Percentiles rank a stretch among this genome's conserved stretches.
phyloP scores from a whole-genome alignment of 2,888 invertebrate species.

The Apamea epomidion region DNA sequence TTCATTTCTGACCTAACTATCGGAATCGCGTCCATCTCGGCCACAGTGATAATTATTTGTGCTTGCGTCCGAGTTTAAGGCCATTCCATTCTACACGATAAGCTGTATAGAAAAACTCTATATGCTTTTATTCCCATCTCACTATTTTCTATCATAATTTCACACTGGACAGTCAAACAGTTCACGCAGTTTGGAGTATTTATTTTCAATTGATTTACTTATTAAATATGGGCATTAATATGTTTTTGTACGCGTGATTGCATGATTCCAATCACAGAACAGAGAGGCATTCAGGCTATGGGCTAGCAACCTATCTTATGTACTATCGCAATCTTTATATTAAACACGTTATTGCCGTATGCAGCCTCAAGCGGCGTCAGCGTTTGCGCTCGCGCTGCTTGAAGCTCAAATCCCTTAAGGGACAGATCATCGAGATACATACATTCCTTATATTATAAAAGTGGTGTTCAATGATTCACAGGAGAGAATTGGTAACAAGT shows the following conservation, averaged over 20 bases:
- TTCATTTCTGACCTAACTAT: constrained; percentile 87
- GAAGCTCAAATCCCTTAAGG: constrained; percentile 49
- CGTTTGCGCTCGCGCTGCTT: constrained; percentile 37
- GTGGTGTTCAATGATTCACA: constrained; percentile 58
- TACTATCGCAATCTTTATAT: constrained; percentile 58
- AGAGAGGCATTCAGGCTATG: constrained; percentile 69
- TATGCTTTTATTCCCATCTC: constrained; percentile 74
- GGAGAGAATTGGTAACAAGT: constrained; percentile 50
- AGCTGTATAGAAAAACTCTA: constrained; percentile 79
- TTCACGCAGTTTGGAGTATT: constrained; percentile 79
- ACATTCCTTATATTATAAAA: constrained; percentile 63
- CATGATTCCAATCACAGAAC: constrained; percentile 79
- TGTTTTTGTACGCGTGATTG: constrained; percentile 85
- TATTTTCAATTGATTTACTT: constrained; percentile 87
- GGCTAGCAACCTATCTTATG: constrained; percentile 65
- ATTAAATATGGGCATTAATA: constrained; percentile 87
- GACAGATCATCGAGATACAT: constrained; percentile 57
- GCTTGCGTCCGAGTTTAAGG: constrained; percentile 81
- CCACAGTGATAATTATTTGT: constrained; percentile 82
- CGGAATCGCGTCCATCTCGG: constrained; percentile 82
- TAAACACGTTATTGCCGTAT: constrained; percentile 64
- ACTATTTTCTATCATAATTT: constrained; percentile 73
- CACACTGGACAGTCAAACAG: constrained; percentile 79
- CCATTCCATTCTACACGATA: constrained; percentile 74
- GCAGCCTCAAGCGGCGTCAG: constrained; percentile 51